Percentiles rank a stretch among this genome's conserved stretches.
Evolutionary conservation across 2,797 vertebrate genomes (phyloP).

Genomic region (Chloroceryle amazona): DNA sequence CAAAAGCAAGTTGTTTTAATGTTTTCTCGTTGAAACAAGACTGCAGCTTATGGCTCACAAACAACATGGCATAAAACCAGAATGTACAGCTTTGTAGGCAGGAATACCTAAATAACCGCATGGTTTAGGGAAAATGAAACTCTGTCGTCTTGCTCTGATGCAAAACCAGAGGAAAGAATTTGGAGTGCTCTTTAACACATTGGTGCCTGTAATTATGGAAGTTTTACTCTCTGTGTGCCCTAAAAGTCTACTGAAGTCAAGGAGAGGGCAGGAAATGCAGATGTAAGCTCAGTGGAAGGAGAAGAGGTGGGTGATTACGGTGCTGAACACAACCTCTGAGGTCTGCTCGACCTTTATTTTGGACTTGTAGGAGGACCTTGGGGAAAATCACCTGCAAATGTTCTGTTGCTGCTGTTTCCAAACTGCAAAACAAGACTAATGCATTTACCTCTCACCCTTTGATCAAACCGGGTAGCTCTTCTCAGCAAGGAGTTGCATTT

Average conservation of each 20-base stretch:
- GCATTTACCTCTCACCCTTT: background rate
- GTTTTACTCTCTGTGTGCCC: background rate
- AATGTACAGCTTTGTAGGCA: background rate
- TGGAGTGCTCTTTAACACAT: constrained; percentile 33
- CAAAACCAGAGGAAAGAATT: constrained; percentile 27
- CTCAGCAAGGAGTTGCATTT: background rate
- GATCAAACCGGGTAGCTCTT: background rate
- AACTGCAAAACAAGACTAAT: background rate
- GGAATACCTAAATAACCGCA: constrained; percentile 3
- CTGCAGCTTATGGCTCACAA: constrained; percentile 13
- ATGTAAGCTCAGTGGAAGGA: background rate
- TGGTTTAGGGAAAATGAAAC: constrained; percentile 1
- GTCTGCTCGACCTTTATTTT: background rate
- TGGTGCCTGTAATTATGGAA: constrained; percentile 19
- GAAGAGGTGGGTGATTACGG: background rate
- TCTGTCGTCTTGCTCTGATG: background rate
- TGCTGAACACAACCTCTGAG: background rate
- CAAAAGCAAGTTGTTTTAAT: background rate
- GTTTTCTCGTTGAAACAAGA: constrained; percentile 5
- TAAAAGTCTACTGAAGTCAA: constrained; percentile 18
- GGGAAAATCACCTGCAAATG: constrained; percentile 9
- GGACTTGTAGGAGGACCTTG: constrained; percentile 35
- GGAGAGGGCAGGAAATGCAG: background rate
- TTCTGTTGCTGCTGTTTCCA: background rate
- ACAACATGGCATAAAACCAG: background rate